These are phyloP conservation scores for Ranitomeya imitator DNA, from an alignment of 2,113 vertebrate genomes.

Conservation along the genomic window DNA sequence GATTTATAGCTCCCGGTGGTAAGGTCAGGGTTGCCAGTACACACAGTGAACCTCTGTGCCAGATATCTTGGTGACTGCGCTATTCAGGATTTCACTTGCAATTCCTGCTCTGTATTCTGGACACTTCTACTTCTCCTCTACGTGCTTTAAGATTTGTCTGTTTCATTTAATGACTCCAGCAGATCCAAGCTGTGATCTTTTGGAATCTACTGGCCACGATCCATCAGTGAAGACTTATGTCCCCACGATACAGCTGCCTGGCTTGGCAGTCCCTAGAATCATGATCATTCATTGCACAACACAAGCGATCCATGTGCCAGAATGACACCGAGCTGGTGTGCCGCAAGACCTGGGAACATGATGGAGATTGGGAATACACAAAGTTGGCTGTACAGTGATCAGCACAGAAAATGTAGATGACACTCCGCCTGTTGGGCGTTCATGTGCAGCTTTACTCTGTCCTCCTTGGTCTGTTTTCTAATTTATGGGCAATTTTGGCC, in stretches of 20 bases:
- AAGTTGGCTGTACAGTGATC: neutral
- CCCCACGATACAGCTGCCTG: conserved; percentile 5
- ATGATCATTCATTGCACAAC: neutral
- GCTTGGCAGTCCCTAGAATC: neutral
- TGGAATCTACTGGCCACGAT: neutral
- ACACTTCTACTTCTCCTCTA: neutral
- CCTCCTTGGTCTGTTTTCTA: no score
- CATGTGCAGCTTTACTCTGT: no score
- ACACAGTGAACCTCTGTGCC: neutral
- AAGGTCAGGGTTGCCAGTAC: conserved; percentile 18
- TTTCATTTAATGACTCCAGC: conserved; percentile 8
- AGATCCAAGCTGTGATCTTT: neutral
- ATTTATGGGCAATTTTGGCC: no score
- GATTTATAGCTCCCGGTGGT: conserved; percentile 17
- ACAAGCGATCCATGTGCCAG: neutral
- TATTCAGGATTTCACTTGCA: neutral
- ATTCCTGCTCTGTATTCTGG: no score
- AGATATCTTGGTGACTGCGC: neutral
- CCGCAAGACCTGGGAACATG: neutral
- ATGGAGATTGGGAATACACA: neutral
- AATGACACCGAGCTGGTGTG: neutral
- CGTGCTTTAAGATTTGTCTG: neutral
- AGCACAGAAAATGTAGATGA: no score
- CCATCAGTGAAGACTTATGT: neutral
- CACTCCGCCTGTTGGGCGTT: no score